phyloP scores from a whole-genome alignment of 2,888 invertebrate genomes.

The Eledona agricola region DNA sequence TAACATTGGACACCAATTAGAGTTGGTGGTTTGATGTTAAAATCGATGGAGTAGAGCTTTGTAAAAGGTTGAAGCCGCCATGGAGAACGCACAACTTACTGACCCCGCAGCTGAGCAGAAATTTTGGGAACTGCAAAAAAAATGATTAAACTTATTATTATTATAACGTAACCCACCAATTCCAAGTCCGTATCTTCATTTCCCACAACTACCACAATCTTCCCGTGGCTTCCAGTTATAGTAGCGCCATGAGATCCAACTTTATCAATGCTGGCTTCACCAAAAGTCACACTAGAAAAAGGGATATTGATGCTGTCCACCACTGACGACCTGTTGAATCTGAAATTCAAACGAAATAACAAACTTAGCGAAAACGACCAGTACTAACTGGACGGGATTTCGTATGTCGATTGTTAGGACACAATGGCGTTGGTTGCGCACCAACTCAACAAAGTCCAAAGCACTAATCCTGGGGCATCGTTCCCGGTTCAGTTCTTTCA shows the following conservation, averaged over 20 bases:
- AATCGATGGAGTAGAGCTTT: slow-evolving; percentile 71
- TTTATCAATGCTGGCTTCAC: slow-evolving; percentile 74
- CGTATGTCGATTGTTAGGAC: slow-evolving; percentile 76
- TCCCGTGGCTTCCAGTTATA: slow-evolving; percentile 70
- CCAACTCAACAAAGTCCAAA: slow-evolving; percentile 80
- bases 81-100: slow-evolving; percentile 85
- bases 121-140: slow-evolving; percentile 80
- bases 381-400: slow-evolving; percentile 69
- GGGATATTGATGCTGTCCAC: slow-evolving; percentile 89
- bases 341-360: slow-evolving; percentile 54
- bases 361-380: slow-evolving; percentile 56
- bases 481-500: slow-evolving; percentile 77
- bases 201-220: slow-evolving; percentile 81
- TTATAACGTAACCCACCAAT: slow-evolving; percentile 63
- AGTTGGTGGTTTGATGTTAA: slow-evolving; percentile 48
- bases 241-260: slow-evolving; percentile 72
- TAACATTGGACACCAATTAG: slow-evolving; percentile 8
- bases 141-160: slow-evolving; percentile 11
- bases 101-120: slow-evolving; percentile 80
- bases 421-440: slow-evolving; percentile 68
- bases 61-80: slow-evolving; percentile 84
- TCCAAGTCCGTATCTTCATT: slow-evolving; percentile 80
- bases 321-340: slow-evolving; percentile 81
- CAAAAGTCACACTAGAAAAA: slow-evolving; percentile 79
- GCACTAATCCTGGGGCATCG: slow-evolving; percentile 86